Base-by-base conservation (phyloP, 1,140 invertebrate species). In the Agraylea sexmaculata region DNA sequence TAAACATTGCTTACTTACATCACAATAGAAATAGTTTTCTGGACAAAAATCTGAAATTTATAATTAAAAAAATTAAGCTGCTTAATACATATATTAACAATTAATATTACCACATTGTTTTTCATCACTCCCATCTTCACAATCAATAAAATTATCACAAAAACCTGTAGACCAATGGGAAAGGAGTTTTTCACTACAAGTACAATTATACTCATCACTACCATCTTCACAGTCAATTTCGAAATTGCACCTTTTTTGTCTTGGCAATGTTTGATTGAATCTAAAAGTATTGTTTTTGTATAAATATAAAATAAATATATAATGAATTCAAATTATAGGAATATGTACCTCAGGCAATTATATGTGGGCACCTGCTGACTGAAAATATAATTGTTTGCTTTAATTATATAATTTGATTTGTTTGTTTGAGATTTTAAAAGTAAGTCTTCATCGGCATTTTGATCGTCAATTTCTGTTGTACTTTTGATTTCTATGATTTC, bases 141-240 rank as follows among this genome's bases (percentile, higher is more conserved):
- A 90, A 53, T 91, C 83, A 2, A 73, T 54, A 37, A 74, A 67
- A n/a, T 81, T 83, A 64, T 91, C 78, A 53, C 87, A 91, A 44
- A 89, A 66, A 1, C 74, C 61, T 4, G 59, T 55, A 10, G 68
- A 60, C 49, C 72, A 54, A 7, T 57, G 50, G n/a, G 56, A 55
- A 22, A 49, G 49, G 1, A 88, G 58, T 54, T 73, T 76, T 50
- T 88, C 81, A 30, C 58, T 64, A 55, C 86, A 90, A 0, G 64
- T 73, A 51, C 87, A 91, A 45, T 72, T 58, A 1, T 64, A 45
- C 64, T 89, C 87, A 58, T 91, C 87, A 0, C 75, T 80, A 11
- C 76, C 77, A 59, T 91, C 86, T 54, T 84, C 77, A 58, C 87
- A 90, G 52, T 89, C 83, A 12, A 71, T 54, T 27, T 71, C 59